Evolutionary conservation across 2,888 invertebrate genomes (phyloP).

Genomic region (Yponomeuta evonymella): DNA sequence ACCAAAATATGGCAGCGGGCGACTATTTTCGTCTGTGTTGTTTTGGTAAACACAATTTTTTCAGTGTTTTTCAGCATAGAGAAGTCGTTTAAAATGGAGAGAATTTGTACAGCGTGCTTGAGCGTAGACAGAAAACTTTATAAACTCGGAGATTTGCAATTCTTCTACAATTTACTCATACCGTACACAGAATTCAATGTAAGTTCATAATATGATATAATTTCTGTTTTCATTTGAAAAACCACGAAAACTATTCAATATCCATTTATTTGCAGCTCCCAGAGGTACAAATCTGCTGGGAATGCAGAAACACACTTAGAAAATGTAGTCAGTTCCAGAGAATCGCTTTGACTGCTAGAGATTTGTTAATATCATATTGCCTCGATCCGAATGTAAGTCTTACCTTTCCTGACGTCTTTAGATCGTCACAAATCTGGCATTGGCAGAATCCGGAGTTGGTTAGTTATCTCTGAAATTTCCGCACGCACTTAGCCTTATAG

Average conservation of each 20-base stretch:
- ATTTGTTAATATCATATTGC: neutral
- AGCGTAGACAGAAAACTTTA: constrained; percentile 7
- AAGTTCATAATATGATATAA: neutral
- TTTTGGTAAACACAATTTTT: too few species aligned
- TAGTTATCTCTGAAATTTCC: neutral
- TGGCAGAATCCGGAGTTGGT: neutral
- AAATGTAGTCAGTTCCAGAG: constrained; percentile 6
- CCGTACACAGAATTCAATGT: neutral
- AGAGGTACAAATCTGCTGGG: constrained; percentile 2
- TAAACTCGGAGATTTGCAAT: neutral
- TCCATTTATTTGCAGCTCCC: constrained; percentile 8
- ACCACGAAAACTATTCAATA: neutral
- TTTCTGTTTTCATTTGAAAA: neutral
- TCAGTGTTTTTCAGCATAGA: too few species aligned
- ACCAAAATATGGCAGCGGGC: too few species aligned
- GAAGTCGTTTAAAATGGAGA: neutral
- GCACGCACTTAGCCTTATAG: neutral
- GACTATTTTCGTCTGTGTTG: too few species aligned
- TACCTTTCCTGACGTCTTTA: neutral
- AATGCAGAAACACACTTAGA: neutral
- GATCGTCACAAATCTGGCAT: neutral
- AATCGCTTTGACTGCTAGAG: neutral
- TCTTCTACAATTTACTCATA: neutral
- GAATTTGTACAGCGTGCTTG: constrained; percentile 3
- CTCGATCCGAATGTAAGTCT: neutral